Evolutionary conservation across 1,140 invertebrate species (phyloP).

Genomic region (Bathynomus jamesi): DNA sequence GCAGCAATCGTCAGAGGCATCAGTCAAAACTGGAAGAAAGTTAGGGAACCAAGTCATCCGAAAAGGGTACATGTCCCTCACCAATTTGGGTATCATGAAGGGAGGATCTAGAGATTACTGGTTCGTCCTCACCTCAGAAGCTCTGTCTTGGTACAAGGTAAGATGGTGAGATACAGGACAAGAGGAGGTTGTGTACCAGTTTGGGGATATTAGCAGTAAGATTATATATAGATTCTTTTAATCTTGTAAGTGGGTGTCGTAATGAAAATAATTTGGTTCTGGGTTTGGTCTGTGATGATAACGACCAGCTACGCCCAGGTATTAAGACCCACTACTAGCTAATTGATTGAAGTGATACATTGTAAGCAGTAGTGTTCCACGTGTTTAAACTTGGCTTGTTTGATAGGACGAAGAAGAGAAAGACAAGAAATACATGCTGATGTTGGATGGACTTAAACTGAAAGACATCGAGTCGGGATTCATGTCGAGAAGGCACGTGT

Average conservation of each 20-base stretch:
- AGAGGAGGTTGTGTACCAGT: no score
- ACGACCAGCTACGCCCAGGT: no score
- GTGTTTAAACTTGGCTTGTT: no score
- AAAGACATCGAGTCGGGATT: conserved; percentile 96
- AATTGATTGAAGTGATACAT: no score
- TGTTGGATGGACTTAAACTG: conserved; percentile 92
- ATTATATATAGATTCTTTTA: no score
- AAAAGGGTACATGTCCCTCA: conserved; percentile 97
- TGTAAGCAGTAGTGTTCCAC: no score
- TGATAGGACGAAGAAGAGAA: conserved; percentile 63
- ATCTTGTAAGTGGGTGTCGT: no score
- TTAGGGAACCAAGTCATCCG: conserved; percentile 97
- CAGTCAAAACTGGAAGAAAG: conserved; percentile 73
- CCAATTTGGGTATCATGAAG: conserved; percentile 96
- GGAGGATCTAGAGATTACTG: conserved; percentile 97
- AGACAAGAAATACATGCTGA: conserved; percentile 99
- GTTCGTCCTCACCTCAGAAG: conserved; percentile 99
- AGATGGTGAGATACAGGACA: no score
- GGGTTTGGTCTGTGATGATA: no score
- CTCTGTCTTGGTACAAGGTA: conserved; percentile 94
- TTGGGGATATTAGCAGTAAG: no score
- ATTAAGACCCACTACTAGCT: no score
- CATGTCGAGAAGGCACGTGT: conserved; percentile 94
- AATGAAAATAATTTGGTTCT: no score
- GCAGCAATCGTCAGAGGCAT: conserved; percentile 86